Conservation (phyloP, 2,888 invertebrate species). For the Poecilobothrus nobilitatus region DNA sequence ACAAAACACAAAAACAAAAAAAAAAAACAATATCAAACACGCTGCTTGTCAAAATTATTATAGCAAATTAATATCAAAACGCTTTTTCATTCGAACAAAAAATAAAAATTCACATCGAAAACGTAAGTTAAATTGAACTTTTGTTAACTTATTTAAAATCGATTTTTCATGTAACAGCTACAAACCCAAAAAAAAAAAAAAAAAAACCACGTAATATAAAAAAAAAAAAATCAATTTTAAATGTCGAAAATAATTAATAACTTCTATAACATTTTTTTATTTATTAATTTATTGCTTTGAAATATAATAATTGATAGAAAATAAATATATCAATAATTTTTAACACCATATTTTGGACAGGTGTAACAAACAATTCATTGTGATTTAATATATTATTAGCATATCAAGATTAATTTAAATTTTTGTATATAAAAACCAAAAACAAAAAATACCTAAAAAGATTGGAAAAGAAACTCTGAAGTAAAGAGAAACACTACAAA, state of each 20-base stretch:
- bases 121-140: not conserved
- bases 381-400: not conserved
- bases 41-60: not conserved
- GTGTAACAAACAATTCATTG: constrained; percentile 1
- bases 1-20: too few relatives aligned
- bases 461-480: too few relatives aligned
- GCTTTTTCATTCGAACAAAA: not conserved
- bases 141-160: not conserved
- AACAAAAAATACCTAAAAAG: too few relatives aligned
- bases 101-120: not conserved
- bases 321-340: constrained; percentile 1
- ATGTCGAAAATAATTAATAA: too few relatives aligned
- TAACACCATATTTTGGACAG: not conserved
- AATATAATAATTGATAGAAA: not conserved
- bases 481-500: too few relatives aligned
- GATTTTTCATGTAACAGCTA: not conserved
- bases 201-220: too few relatives aligned
- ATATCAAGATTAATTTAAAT: not conserved
- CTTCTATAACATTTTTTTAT: not conserved
- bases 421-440: too few relatives aligned
- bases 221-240: too few relatives aligned
- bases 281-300: not conserved
- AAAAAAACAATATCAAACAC: too few relatives aligned
- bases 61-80: too few relatives aligned
- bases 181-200: too few relatives aligned